Evolutionary conservation across 2,113 vertebrate genomes (phyloP), one percentile per base, ranked within the genome.

Genomic region (Corythornis cristatus): DNA sequence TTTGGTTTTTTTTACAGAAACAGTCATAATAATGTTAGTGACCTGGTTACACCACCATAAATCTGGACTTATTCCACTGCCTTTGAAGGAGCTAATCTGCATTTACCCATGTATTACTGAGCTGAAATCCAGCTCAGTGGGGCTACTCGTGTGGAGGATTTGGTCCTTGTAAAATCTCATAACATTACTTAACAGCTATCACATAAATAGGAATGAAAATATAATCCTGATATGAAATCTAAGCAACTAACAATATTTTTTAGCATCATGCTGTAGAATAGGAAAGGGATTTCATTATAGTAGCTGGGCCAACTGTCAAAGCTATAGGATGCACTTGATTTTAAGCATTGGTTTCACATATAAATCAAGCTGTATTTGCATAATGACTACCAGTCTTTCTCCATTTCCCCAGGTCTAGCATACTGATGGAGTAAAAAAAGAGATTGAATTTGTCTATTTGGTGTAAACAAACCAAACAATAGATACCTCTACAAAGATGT

Each of bases 41-140:
- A 65, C 70, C 70, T 68, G 65, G 20, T 85, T 81, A 87, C 29
- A 72, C 64, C 8, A 25, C 46, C 11, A 1, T 40, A 93, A 90
- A 77, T 83, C 82, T 87, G 84, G 77, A 73, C 7, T 92, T 78
- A 92, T 12, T 91, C 75, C 56, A 66, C 12, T 87, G 68, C 74
- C 72, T 91, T 94, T 88, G 78, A 86, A 94, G 37, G 57, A 91
- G 37, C 61, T 95, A 71, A 92, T 95, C 90, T 90, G 73, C 58
- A 67, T 93, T 94, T 93, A 81, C 43, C 53, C 17, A 57, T 42
- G 29, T 78, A 70, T 71, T 85, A 64, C 33, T 64, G 25, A 90
- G 29, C 43, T 83, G 35, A 90, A 97, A 96, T 81, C 79, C 73
- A 94, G 62, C 84, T 86, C 95, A 82, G 70, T 85, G 86, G 76